Base-by-base conservation (phyloP, 2,113 vertebrate genomes). In the Chionomys nivalis region DNA sequence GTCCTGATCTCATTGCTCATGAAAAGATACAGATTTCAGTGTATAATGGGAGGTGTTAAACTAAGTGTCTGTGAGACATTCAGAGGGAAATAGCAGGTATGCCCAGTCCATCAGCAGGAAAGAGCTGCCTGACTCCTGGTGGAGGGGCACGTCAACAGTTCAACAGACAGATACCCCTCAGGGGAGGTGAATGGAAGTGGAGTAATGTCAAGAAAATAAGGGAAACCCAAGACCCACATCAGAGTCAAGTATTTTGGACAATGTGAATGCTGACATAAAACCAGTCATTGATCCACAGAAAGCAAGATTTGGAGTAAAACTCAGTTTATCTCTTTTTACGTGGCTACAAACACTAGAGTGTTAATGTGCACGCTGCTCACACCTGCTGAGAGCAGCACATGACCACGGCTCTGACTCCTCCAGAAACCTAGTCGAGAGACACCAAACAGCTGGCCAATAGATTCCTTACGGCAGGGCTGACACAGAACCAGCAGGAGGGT, bases 401-500 rank as follows among this genome's bases (percentile, higher is more conserved):
- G 16, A 42, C 63, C 23, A 31, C 49, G 76, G 33, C 28, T 6
- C 16, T 42, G 26, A 19, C 82, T 86, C 96, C 96, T 93, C 96
- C 39, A 87, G 72, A 92, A 94, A 95, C 78, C 23, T 94, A 31
- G 49, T 66, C 77, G 39, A 92, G 92, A 94, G 92, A 66, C 61
- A 5, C 72, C 0, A 0, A 82, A 55, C 19, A 72, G 75, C 90
- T 94, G 77, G 78, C 24, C 66, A 10, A 39, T 23, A 65, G 16
- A 70, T 70, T 93, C 92, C 87, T 97, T 77, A 4, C 23, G n/a
- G 95, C 12, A 0, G 2, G 81, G 33, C 39, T 44, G 12, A 39
- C 68, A 44, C 33, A 4, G 94, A 88, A 90, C 58, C 44, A 24
- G 73, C 47, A 7, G 0, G 36, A 79, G 4, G 47, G 87, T 44